Evolutionary conservation across 2,113 vertebrate species (phyloP), one percentile per base, ranked within the genome.

Genomic region (Thryonomys swinderianus): DNA sequence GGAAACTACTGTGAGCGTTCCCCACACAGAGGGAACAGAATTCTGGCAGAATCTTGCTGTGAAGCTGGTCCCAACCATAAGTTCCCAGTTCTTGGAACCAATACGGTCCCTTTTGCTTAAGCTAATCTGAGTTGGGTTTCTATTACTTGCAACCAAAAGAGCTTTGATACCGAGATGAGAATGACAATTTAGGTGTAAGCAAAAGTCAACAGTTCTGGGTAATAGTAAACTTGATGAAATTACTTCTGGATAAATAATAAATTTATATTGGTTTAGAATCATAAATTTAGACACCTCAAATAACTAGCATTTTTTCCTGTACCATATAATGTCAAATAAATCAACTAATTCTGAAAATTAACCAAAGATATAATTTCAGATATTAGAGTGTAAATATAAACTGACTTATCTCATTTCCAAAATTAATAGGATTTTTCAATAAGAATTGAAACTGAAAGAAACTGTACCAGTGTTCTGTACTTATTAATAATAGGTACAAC

Each of bases 241-340:
- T 59, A 94, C 11, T 76, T 93, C 92, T 81, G 69, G 85, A 90
- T 88, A 90, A 95, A 55, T 85, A 95, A 53, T 80, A 97, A 85
- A 40, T 94, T 92, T 92, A 81, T 85, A 76, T 92, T 95, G 90
- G 71, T 95, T 91, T 95, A 64, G 85, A 87, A 96, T 94, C 40
- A 88, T 95, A 95, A 93, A 95, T 96, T 93, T 94, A 95, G 95
- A 96, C 93, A 89, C 62, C 45, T 95, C 81, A 95, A 92, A 95
- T 76, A 87, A 85, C 94, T 96, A 87, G 80, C 85, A 87, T 95
- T 96, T 96, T 34, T 96, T 84, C 10, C 53, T 95, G 51, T 87
- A 79, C 64, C 66, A 78, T 16, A 57, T 93, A 86, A 48, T 85
- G 85, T 90, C 93, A 90, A 95, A 76, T 90, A 97, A 95, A 85